phyloP scores from a whole-genome alignment of 2,113 vertebrate genomes.

The Odocoileus virginianus region DNA sequence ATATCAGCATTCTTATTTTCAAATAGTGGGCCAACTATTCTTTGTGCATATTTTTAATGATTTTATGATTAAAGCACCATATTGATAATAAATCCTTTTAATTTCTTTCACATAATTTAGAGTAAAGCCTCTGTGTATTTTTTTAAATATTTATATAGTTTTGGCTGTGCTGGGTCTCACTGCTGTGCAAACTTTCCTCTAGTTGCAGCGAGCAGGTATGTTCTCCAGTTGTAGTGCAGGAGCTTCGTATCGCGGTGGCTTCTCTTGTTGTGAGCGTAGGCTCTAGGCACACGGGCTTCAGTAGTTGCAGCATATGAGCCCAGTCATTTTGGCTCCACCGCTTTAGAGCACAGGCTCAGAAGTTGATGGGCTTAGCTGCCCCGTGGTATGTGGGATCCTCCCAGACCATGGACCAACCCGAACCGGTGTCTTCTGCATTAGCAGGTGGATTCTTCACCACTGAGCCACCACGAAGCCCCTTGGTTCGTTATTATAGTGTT shows the following conservation, averaged over 20 bases:
- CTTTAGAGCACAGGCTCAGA: neutral
- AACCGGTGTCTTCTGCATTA: neutral
- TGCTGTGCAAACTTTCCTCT: neutral
- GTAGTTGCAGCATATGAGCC: neutral
- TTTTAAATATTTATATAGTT: neutral
- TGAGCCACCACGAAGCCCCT: neutral
- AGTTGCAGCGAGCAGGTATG: neutral
- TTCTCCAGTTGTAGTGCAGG: neutral
- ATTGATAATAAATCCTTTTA: neutral
- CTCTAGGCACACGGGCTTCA: neutral
- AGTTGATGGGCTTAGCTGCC: neutral
- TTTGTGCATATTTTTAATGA: neutral
- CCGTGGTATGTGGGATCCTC: neutral
- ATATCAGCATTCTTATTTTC: neutral
- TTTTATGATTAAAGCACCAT: neutral
- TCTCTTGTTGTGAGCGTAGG: neutral
- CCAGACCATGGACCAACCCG: neutral
- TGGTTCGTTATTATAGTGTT: neutral
- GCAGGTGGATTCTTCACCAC: neutral
- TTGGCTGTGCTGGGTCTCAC: neutral
- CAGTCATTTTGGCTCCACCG: neutral
- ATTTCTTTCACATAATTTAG: neutral
- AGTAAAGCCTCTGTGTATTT: neutral
- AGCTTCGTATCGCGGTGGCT: accelerated
- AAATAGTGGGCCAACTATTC: neutral